Percentiles rank a stretch among this genome's conserved stretches.
Conservation (phyloP, 2,113 vertebrate genomes). For the Centropus unirufus region DNA sequence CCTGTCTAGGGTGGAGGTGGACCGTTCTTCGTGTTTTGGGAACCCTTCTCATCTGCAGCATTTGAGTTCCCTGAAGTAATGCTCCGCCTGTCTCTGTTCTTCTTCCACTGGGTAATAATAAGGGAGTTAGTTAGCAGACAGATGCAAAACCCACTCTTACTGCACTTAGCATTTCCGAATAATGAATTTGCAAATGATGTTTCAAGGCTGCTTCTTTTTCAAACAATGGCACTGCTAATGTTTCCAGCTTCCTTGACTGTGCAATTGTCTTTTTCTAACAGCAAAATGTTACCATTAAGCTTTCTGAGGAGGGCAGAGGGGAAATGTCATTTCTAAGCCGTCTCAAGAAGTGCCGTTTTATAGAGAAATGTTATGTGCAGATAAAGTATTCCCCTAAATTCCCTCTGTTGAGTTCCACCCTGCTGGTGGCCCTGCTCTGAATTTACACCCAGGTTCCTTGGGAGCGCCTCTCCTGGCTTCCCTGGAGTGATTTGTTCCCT, state of each 20-base stretch:
- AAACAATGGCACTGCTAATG: conserved; percentile 70
- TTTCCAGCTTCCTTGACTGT: conserved; percentile 55
- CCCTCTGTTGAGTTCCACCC: fast-evolving
- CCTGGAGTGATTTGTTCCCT: fast-evolving
- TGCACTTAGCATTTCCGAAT: conserved; percentile 62
- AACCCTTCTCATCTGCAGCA: not conserved
- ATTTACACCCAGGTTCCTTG: not conserved
- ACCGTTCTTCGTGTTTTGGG: not conserved
- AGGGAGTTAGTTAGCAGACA: conserved; percentile 64
- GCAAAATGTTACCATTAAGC: not conserved
- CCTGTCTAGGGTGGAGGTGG: not conserved
- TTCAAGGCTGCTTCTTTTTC: conserved; percentile 59
- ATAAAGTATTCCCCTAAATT: not conserved
- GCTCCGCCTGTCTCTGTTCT: not conserved
- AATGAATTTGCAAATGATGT: conserved; percentile 72
- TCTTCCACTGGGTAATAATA: conserved; percentile 55
- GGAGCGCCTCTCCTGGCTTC: not conserved
- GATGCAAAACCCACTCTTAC: conserved; percentile 52
- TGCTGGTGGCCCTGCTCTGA: not conserved
- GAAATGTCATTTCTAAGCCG: conserved; percentile 9
- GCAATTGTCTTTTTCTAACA: not conserved
- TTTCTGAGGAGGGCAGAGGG: not conserved
- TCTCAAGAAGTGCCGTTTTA: not conserved
- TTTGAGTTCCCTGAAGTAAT: conserved; percentile 25
- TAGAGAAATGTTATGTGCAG: not conserved